Evolutionary conservation across 2,797 vertebrate genomes (phyloP), one percentile per base, ranked within the genome.

Genomic region (Sebastiscus albofasciatus): DNA sequence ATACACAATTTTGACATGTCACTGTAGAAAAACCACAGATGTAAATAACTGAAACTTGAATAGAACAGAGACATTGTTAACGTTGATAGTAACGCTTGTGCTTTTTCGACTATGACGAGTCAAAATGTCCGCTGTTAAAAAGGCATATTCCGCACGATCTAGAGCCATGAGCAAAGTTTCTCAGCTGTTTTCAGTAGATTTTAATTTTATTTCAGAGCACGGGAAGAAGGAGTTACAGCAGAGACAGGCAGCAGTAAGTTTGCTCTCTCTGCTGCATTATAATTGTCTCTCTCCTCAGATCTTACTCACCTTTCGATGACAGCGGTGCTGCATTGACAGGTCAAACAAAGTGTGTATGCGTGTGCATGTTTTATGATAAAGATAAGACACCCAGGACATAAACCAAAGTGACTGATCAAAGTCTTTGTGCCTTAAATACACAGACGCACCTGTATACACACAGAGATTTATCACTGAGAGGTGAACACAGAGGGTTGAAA

Each of bases 301-400:
- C 33, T 33, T 59, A 24, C 29, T 76, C 34, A 14, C 16, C 61
- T 60, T 72, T 29, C 6, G 2, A 18, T 34, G 33, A 56, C 1
- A 66, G 34, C 33, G 13, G 54, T 6, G 4, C 58, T 46, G 27
- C 22, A 4, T 59, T 54, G 18, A n/a, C 58, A 46, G 20, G 69
- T 69, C 78, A 80, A 75, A 69, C 82, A 78, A 42, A 66, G 67
- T 8, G 62, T 75, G 61, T 39, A 52, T 77, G 46, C 36, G 52
- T 46, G 55, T 18, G 6, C 73, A 13, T 79, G 75, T 82, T 78
- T 80, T 79, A 79, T 61, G 42, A 84, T 77, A 62, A 80, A 84
- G 83, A 87, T 86, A 80, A 89, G 78, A 46, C 12, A 29, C 12
- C 33, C n/a, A 58, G 72, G 52, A 66, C 66, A 85, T 85, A 54